Evolutionary conservation across 2,113 vertebrate species (phyloP), one percentile per base, ranked within the genome.

Genomic region (Phyllostomus hastatus): DNA sequence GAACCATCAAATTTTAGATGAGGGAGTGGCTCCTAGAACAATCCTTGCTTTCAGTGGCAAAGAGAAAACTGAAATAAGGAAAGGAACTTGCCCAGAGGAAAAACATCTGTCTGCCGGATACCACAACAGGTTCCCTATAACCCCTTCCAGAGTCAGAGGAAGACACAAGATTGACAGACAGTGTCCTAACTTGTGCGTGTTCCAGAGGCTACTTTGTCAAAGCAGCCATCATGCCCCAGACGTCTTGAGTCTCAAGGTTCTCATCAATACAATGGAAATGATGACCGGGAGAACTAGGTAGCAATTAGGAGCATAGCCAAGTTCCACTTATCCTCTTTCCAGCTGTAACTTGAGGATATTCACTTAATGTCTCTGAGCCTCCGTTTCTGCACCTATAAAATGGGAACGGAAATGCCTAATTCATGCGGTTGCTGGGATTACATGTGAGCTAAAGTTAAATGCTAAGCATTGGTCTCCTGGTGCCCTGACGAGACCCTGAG

Each of bases 281-380:
- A 16, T 41, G 35, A 43, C 52, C 57, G 24, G 16, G 33, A 76
- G 41, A 22, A 31, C 22, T 38, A 43, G 33, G n/a, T 2, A n/a
- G 16, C 24, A 26, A 0, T 48, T n/a, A 20, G 16, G n/a, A 75
- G 11, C 8, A 11, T 4, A 7, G 1, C 38, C 8, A 0, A 1
- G 38, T 38, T 31, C 57, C 7, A 4, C 1, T 9, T 70, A 28
- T 19, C n/a, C 20, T 90, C 72, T 96, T 54, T 59, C 43, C 73
- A 66, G 61, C 28, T 88, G 9, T 82, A 64, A 22, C n/a, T 48
- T 41, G 16, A 48, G 17, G 4, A 59, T 70, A 19, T 3, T 48
- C 64, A 33, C 4, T 28, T 20, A 64, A 5, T 19, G 10, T 91
- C 78, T 81, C 52, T 48, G 20, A 35, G n/a, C 46, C 80, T 96